Percentiles rank a stretch among this genome's conserved stretches.
These are phyloP conservation scores for Drosophila simulans DNA, from an alignment of 1,140 invertebrate genomes.

Conservation along the genomic window DNA sequence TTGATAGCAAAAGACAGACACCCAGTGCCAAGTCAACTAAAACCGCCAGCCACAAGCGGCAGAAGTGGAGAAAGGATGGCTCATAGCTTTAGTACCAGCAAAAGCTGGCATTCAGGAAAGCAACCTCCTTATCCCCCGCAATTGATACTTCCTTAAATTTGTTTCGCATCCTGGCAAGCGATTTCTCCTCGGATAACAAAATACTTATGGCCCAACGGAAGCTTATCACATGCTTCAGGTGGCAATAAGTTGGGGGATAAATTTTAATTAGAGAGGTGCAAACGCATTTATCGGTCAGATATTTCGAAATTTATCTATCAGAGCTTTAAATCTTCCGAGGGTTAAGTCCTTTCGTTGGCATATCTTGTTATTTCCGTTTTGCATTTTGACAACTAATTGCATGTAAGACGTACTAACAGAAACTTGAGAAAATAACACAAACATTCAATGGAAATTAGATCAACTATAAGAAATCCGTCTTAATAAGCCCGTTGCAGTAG, in stretches of 20 bases:
- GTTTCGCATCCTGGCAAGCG: conserved; percentile 17
- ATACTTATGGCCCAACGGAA: conserved; percentile 39
- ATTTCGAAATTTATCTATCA: neutral
- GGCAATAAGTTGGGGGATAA: neutral
- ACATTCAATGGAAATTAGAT: no score
- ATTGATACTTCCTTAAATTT: conserved; percentile 68
- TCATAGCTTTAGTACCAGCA: neutral
- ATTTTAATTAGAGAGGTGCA: conserved; percentile 1
- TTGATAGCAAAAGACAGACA: conserved; percentile 46
- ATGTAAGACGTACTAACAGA: no score
- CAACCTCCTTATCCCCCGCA: conserved; percentile 15
- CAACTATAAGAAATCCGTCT: no score
- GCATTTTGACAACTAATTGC: no score
- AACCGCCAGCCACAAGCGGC: conserved; percentile 29
- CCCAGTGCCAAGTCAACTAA: conserved; percentile 27
- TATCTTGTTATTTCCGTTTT: no score
- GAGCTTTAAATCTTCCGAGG: no score
- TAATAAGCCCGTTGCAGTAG: no score
- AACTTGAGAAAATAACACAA: no score
- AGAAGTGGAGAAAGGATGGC: conserved; percentile 1
- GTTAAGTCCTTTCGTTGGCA: no score
- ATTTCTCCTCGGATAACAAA: conserved; percentile 42
- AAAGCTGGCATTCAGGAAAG: conserved; percentile 4
- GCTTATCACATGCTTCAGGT: conserved; percentile 21
- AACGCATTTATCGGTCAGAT: neutral